Base-by-base conservation (phyloP, 2,113 vertebrate genomes). In the Melanerpes aurifrons region DNA sequence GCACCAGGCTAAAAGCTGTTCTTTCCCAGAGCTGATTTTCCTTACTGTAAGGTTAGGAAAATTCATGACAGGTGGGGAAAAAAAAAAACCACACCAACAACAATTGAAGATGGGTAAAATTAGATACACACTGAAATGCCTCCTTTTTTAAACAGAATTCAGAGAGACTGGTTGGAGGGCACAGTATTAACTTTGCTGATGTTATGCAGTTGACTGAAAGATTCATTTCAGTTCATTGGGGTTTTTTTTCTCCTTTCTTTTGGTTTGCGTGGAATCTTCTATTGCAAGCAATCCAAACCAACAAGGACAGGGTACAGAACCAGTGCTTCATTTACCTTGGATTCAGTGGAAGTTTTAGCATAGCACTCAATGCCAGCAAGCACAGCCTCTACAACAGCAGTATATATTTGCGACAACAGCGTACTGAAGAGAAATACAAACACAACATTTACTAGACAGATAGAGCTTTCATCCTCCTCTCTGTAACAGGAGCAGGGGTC, bases 331-430 rank as follows among this genome's bases (percentile, higher is more conserved):
- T 89, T 96, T 97, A 99, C 99, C 98, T 99, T 99, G 92, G 97
- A 96, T 90, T 97, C 90, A 89, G 97, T 98, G 94, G 97, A 98
- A 94, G 98, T 98, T 94, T 98, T 98, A 92, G 98, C 98, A 96
- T 98, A 99, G 96, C 98, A 98, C 96, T 98, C 98, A 96, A 99
- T 99, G 96, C 98, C 99, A 86, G 98, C 98, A 91, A 99, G 97
- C 86, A 99, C 99, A 81, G 98, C 98, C 95, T 99, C 98, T 95
- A 99, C 97, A 85, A 97, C 98, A 96, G 99, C 98, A 87, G 98
- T 97, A 97, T 99, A 99, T 74, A 99, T 98, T 97, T 98, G 98
- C 47, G 99, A 99, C 96, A 99, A 96, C 77, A 99, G 96, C 93
- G 97, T 98, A 96, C 97, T 98, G 94, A 90, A 96, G 96, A 96